These are phyloP conservation scores for Eumacrocentrus americanus DNA, from an alignment of 2,888 invertebrate genomes.

Conservation along the genomic window DNA sequence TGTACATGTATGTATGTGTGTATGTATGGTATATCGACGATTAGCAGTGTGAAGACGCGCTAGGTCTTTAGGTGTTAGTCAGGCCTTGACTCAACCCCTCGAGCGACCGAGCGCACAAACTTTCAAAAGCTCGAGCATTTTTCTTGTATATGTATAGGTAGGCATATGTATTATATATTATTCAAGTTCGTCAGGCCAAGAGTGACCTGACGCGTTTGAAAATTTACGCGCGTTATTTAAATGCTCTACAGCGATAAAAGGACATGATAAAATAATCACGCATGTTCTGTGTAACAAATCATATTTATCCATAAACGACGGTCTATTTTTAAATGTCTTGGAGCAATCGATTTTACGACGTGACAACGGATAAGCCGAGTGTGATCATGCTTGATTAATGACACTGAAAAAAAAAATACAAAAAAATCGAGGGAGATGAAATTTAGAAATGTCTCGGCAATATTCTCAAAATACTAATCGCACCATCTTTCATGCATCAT, in stretches of 20 bases:
- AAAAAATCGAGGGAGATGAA: background rate
- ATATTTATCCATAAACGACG: background rate
- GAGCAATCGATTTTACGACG: background rate
- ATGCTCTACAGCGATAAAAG: background rate
- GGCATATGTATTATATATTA: too few relatives aligned
- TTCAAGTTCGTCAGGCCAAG: too few relatives aligned
- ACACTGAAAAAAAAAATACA: background rate
- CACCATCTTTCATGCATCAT: background rate
- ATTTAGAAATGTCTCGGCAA: background rate
- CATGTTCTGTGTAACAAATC: too few relatives aligned
- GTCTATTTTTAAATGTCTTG: background rate
- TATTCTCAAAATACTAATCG: background rate
- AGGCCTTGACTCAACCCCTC: too few relatives aligned
- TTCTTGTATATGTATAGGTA: too few relatives aligned
- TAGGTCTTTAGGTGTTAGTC: too few relatives aligned
- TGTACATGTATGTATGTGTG: too few relatives aligned
- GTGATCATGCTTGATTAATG: slow-evolving; percentile 4
- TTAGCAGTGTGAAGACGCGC: background rate
- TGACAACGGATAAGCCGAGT: background rate
- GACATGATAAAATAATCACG: background rate
- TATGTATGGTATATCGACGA: too few relatives aligned
- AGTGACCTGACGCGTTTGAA: background rate
- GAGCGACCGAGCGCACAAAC: too few relatives aligned
- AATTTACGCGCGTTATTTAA: background rate
- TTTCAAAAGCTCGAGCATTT: too few relatives aligned